phyloP scores from a whole-genome alignment of 2,113 vertebrate genomes.

The Xyrauchen texanus region DNA sequence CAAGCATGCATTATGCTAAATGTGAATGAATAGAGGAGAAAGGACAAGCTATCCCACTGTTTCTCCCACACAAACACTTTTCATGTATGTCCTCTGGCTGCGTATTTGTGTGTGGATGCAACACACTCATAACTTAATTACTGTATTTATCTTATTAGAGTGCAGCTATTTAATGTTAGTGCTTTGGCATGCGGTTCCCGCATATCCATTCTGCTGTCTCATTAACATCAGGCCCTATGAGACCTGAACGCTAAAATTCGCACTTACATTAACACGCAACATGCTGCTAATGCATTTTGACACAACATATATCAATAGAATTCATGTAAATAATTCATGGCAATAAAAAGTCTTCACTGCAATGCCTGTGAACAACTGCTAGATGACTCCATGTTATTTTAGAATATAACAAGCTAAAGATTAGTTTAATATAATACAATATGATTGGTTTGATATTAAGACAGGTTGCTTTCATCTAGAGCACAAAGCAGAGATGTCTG shows the following conservation, averaged over 20 bases:
- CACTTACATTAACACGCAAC: slow-evolving; percentile 25
- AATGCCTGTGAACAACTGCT: background rate
- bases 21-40: slow-evolving; percentile 15
- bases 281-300: slow-evolving; percentile 35
- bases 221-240: slow-evolving; percentile 48
- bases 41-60: slow-evolving; percentile 15
- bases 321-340: slow-evolving; percentile 23
- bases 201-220: slow-evolving; percentile 51
- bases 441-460: too few species aligned
- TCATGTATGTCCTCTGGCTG: slow-evolving; percentile 47
- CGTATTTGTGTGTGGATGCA: slow-evolving; percentile 47
- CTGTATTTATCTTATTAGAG: slow-evolving; percentile 60
- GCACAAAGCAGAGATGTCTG: too few species aligned
- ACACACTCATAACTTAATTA: slow-evolving; percentile 57
- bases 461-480: too few species aligned
- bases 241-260: slow-evolving; percentile 45
- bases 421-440: too few species aligned
- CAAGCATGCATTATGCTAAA: slow-evolving; percentile 1
- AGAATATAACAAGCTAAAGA: too few species aligned
- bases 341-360: background rate
- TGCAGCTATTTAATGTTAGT: slow-evolving; percentile 53
- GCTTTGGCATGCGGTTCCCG: slow-evolving; percentile 51
- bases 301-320: slow-evolving; percentile 39
- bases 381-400: too few species aligned
- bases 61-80: background rate